Evolutionary conservation across 1,140 invertebrate species (phyloP).

Genomic region (Drosophila repleta): DNA sequence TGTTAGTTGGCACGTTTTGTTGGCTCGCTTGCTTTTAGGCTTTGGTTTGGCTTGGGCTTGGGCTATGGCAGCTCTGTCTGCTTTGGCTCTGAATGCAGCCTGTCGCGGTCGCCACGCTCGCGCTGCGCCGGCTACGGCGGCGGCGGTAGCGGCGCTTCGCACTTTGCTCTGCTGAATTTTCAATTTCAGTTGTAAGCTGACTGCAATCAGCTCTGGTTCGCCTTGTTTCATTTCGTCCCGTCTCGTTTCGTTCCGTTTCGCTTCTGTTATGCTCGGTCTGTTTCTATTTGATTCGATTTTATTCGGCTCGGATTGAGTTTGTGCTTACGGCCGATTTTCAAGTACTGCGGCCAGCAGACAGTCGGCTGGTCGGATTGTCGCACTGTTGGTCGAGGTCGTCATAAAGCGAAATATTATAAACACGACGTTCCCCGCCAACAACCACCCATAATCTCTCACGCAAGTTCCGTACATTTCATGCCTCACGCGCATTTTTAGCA

Average conservation of each 20-base stretch:
- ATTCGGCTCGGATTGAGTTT: slow-evolving; percentile 29
- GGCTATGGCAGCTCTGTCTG: slow-evolving; percentile 51
- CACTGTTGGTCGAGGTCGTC: slow-evolving; percentile 26
- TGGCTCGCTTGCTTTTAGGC: slow-evolving; percentile 73
- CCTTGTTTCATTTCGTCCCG: slow-evolving; percentile 53
- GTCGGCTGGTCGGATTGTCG: slow-evolving; percentile 29
- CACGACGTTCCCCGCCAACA: slow-evolving; percentile 11
- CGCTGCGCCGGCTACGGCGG: slow-evolving; percentile 47
- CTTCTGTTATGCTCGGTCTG: slow-evolving; percentile 2
- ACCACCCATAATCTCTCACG: slow-evolving; percentile 16
- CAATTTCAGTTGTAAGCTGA: slow-evolving; percentile 84
- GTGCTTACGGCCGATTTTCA: slow-evolving; percentile 51
- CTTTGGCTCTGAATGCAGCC: slow-evolving; percentile 58
- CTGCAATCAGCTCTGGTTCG: slow-evolving; percentile 84
- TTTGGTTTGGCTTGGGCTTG: slow-evolving; percentile 59
- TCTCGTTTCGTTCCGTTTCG: slow-evolving; percentile 37
- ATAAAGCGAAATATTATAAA: slow-evolving; percentile 52
- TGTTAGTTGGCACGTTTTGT: slow-evolving; percentile 76
- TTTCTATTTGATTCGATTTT: slow-evolving; percentile 34
- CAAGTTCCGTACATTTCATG: slow-evolving; percentile 27
- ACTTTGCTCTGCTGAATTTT: slow-evolving; percentile 84
- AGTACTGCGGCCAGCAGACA: slow-evolving; percentile 39
- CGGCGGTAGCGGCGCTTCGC: slow-evolving; percentile 70
- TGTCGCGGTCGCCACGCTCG: slow-evolving; percentile 60
- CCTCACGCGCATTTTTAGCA: slow-evolving; percentile 51